Base-by-base conservation (phyloP, 2,888 invertebrate species). In the Apamea monoglypha region DNA sequence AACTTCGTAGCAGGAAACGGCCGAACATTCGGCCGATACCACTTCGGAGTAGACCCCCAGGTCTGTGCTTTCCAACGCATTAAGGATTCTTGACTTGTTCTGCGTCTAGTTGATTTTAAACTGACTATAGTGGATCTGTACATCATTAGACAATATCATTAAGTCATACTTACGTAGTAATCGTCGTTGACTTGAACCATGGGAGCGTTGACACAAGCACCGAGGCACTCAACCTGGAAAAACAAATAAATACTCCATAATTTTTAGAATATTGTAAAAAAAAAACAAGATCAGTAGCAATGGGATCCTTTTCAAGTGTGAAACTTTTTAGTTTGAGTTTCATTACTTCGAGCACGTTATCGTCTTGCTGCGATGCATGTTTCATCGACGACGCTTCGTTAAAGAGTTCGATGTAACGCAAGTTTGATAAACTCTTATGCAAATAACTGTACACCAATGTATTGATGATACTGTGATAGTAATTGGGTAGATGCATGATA, bases 191-290 rank as follows among this genome's bases (percentile, higher is more conserved):
- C 98, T 96, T 99, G 99, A 53, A 99, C 97, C 99, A 99, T 99
- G 0, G 99, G 99, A 12, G 99, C 99, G 96, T 99, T 99, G 21
- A 99, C 99, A 92, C 99, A 99, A n/a, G 99, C 99, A 64, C 99
- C 99, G 40, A 99, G 97, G 93, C 99, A 99, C 96, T 99, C 99
- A n/a, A 99, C 99, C 97, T 99, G 99, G 1, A 98, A 98, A 80
- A 69, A 61, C 12, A 44, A 82, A 76, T 12, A 0, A 32, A 71
- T n/a, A 1, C 25, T 25, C 3, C 3, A 2, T 29, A 25, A 29
- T 4, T 32, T 32, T 32, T 25, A 21, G 0, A 12, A 21, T 3
- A 68, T 44, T 10, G 21, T 8, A 16, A 10, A 61, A 61, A 59
- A n/a, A 61, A 16, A 66, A 29, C 2, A 14, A 66, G 36, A 36